Conservation (phyloP, 2,888 invertebrate genomes). For the Xanthia icteritia region DNA sequence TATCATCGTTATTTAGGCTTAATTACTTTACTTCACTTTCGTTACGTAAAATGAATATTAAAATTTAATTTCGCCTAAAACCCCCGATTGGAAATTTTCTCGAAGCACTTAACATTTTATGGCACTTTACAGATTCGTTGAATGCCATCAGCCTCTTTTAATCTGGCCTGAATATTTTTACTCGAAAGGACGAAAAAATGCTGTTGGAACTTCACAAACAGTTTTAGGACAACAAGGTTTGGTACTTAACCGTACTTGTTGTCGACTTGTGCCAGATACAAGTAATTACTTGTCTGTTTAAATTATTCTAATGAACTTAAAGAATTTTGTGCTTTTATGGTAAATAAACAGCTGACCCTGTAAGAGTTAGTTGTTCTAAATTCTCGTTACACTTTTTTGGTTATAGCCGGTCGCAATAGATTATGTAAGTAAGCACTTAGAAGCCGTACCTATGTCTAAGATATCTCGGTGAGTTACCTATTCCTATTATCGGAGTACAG, state of each 20-base stretch:
- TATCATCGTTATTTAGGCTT: conserved; percentile 26
- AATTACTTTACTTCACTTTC: conserved; percentile 44
- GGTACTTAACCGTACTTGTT: conserved; percentile 53
- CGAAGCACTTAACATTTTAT: conserved; percentile 66
- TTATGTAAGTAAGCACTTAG: conserved; percentile 44
- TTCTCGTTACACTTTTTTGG: conserved; percentile 39
- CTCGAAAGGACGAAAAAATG: conserved; percentile 59
- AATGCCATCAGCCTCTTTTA: conserved; percentile 62
- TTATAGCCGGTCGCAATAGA: conserved; percentile 5
- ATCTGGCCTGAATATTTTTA: conserved; percentile 66
- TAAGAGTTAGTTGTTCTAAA: conserved; percentile 28
- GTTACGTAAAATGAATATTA: conserved; percentile 54
- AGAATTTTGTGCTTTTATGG: conserved; percentile 47
- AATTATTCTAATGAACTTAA: conserved; percentile 57
- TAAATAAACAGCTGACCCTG: conserved; percentile 32
- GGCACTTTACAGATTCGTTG: conserved; percentile 60
- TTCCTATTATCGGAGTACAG: conserved; percentile 53
- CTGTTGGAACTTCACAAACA: conserved; percentile 43
- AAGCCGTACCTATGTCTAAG: conserved; percentile 36
- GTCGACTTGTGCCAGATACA: conserved; percentile 59
- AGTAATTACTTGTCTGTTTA: conserved; percentile 39
- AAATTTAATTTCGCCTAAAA: conserved; percentile 58
- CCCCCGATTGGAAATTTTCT: conserved; percentile 52
- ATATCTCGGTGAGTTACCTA: conserved; percentile 52
- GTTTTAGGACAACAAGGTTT: conserved; percentile 52